Evolutionary conservation across 2,797 vertebrate genomes (phyloP).

Genomic region (Stomatorhinus walkeri): DNA sequence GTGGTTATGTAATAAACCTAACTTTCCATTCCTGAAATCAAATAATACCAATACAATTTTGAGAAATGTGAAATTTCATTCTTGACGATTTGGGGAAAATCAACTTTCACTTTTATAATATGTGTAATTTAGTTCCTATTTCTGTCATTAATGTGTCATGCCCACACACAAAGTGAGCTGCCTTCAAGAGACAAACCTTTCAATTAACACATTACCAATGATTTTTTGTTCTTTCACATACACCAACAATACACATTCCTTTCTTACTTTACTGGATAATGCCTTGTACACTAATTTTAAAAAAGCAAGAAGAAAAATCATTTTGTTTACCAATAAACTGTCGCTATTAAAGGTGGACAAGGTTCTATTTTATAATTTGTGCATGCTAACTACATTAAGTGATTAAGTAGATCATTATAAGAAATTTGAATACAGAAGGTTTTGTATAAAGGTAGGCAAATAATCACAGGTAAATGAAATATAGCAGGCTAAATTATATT

Average conservation of each 20-base stretch:
- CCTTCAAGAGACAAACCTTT: neutral
- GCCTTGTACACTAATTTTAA: slow-evolving; percentile 2
- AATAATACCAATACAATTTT: neutral
- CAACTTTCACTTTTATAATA: neutral
- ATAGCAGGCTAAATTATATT: neutral
- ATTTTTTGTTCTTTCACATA: neutral
- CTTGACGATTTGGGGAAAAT: neutral
- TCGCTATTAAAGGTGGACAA: neutral
- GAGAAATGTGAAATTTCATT: neutral
- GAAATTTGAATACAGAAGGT: neutral
- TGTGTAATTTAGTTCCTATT: neutral
- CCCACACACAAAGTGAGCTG: neutral
- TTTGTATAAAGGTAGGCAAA: neutral
- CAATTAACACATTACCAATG: neutral
- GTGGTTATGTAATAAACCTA: neutral
- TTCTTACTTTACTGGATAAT: neutral
- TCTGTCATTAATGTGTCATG: neutral
- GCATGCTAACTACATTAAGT: neutral
- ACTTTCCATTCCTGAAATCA: neutral
- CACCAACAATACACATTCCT: neutral
- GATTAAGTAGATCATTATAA: neutral
- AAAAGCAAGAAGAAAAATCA: neutral
- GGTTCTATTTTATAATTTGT: neutral
- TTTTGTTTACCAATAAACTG: slow-evolving; percentile 15
- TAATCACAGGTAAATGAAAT: neutral